Conservation (phyloP, 37 sponge, comb jelly and placozoan genomes). For the Axinella damicornis region DNA sequence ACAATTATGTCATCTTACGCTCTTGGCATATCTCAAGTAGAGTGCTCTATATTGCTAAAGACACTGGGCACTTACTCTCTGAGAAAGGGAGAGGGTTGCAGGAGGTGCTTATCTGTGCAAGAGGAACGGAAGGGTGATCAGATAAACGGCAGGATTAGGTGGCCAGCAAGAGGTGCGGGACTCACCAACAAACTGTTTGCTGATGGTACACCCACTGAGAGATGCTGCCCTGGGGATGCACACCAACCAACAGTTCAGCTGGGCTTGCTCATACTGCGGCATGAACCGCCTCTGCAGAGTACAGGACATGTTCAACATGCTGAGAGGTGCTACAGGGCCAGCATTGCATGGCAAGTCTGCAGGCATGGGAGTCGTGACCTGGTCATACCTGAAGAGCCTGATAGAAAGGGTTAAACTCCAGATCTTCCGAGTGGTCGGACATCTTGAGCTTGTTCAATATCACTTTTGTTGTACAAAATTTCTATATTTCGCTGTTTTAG, state of each 20-base stretch:
- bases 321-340: no score
- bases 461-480: no score
- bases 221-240: constrained; percentile 55
- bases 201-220: constrained; percentile 42
- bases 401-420: constrained; percentile 76
- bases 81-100: constrained; percentile 54
- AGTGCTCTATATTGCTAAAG: no score
- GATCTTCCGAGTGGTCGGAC: constrained; percentile 41
- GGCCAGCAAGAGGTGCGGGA: background rate
- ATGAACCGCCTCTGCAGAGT: constrained; percentile 19
- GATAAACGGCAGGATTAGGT: no score
- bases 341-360: no score
- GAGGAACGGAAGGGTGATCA: no score
- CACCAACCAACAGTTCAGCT: constrained; percentile 58
- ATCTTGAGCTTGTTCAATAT: background rate
- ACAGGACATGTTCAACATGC: no score
- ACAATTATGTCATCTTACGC: no score
- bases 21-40: no score
- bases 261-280: constrained; percentile 52
- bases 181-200: constrained; percentile 37
- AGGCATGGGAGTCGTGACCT: no score
- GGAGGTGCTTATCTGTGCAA: constrained; percentile 47
- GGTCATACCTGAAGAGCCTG: constrained; percentile 61
- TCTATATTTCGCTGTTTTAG: no score
- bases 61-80: constrained; percentile 66